A percentile compares a stretch with the other conserved stretches of the same genome.
Conservation (phyloP, 2,113 vertebrate species). For the Tetrao urogallus region DNA sequence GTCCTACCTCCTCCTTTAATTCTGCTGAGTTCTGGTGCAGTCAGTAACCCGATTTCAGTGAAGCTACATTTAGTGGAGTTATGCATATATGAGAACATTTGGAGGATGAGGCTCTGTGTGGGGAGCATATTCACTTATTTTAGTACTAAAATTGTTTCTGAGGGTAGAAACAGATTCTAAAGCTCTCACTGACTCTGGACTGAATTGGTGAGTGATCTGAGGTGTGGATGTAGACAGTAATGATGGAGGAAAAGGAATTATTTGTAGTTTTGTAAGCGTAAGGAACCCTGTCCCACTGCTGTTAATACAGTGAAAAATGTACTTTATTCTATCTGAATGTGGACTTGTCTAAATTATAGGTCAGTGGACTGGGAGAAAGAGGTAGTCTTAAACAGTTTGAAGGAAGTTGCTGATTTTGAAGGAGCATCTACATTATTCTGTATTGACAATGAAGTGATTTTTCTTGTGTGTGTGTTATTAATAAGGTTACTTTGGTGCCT, state of each 20-base stretch:
- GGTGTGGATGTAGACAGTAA: not conserved
- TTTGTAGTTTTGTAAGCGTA: not conserved
- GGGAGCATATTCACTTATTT: not conserved
- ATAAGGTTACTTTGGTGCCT: not conserved
- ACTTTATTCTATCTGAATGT: not conserved
- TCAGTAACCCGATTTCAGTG: not conserved
- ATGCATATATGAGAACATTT: not conserved
- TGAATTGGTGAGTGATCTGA: not conserved
- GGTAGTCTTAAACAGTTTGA: not conserved
- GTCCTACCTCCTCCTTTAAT: not conserved
- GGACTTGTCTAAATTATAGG: not conserved
- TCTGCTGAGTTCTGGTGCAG: not conserved
- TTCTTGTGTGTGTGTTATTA: not conserved
- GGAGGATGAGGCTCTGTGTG: not conserved
- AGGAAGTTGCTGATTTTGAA: not conserved
- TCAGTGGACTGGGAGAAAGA: not conserved
- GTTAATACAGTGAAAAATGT: not conserved
- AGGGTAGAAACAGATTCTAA: not conserved
- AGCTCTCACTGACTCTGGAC: not conserved
- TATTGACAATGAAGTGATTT: not conserved
- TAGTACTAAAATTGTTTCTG: not conserved
- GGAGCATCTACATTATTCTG: not conserved
- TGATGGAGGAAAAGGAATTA: not conserved
- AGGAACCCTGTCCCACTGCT: not conserved
- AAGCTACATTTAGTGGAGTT: not conserved